Evolutionary conservation across 2,888 invertebrate genomes (phyloP).

Genomic region (Drosophila affinis): DNA sequence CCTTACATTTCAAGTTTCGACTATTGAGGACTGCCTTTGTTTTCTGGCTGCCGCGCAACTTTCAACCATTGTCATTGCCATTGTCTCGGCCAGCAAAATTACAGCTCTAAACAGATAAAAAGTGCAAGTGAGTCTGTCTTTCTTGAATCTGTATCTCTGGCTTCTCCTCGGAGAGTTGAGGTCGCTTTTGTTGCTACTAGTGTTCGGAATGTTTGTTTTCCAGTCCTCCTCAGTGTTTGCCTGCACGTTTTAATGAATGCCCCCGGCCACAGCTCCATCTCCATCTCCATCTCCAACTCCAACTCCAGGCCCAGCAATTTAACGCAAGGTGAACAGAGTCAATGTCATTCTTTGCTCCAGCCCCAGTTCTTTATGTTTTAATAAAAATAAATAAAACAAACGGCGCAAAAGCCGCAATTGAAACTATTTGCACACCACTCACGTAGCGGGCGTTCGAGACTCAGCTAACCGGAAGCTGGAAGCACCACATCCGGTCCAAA

Average conservation of each 20-base stretch:
- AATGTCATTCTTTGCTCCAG: conserved; percentile 68
- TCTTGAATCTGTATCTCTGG: conserved; percentile 3
- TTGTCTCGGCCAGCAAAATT: conserved; percentile 57
- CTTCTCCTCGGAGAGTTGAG: conserved; percentile 12
- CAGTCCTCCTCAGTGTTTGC: conserved; percentile 45
- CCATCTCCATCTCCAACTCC: not conserved
- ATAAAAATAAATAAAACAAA: conserved; percentile 80
- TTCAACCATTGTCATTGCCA: conserved; percentile 47
- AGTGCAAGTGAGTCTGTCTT: conserved; percentile 53
- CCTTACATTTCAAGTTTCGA: conserved; percentile 67
- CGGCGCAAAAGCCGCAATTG: conserved; percentile 79
- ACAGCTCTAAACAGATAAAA: conserved; percentile 59
- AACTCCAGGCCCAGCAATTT: conserved; percentile 59
- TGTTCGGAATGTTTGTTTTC: conserved; percentile 32
- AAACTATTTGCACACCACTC: conserved; percentile 80
- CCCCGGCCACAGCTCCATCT: conserved; percentile 21
- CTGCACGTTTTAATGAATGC: conserved; percentile 68
- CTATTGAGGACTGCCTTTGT: conserved; percentile 63
- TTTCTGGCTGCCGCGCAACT: conserved; percentile 45
- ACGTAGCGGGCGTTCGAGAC: conserved; percentile 76
- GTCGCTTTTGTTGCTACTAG: conserved; percentile 7
- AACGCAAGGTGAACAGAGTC: conserved; percentile 79
- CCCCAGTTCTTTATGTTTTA: conserved; percentile 76
- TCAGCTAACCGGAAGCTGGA: conserved; percentile 78
- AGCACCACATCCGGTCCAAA: conserved; percentile 71